Percentiles rank a stretch among this genome's conserved stretches.
These are phyloP conservation scores for Halictus quadricinctus DNA, from an alignment of 2,888 invertebrate genomes.

Conservation along the genomic window DNA sequence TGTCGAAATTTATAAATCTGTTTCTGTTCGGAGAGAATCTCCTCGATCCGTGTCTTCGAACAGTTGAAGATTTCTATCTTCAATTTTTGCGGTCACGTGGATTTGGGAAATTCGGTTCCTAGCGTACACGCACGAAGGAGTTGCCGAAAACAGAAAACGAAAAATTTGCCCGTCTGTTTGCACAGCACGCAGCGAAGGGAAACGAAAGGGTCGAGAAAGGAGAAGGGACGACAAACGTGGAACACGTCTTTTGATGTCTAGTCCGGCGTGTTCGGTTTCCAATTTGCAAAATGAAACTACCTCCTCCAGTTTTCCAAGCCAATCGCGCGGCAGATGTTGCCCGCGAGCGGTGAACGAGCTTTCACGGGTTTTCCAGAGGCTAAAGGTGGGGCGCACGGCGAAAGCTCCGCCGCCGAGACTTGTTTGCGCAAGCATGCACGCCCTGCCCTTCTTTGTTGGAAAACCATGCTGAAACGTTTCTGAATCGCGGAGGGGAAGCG, in stretches of 20 bases:
- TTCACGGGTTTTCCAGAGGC: constrained; percentile 37
- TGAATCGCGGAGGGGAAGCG: constrained; percentile 32
- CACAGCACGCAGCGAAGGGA: neutral
- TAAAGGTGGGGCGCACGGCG: constrained; percentile 21
- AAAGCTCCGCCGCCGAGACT: constrained; percentile 33
- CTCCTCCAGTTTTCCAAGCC: constrained; percentile 43
- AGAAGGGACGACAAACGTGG: constrained; percentile 12
- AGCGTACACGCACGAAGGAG: neutral
- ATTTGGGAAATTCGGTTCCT: neutral
- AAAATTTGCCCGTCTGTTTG: neutral
- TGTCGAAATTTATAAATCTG: neutral
- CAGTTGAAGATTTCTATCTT: too few relatives aligned
- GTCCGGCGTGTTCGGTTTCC: constrained; percentile 40
- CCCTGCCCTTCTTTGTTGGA: constrained; percentile 29
- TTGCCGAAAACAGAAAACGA: neutral
- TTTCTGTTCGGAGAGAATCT: neutral
- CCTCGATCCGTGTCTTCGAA: neutral
- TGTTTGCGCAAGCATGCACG: constrained; percentile 56
- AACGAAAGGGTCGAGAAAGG: constrained; percentile 15
- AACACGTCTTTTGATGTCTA: constrained; percentile 54
- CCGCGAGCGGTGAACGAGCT: constrained; percentile 46
- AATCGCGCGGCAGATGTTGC: constrained; percentile 59
- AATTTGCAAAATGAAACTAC: constrained; percentile 66
- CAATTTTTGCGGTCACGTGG: neutral
- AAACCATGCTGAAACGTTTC: constrained; percentile 45